A percentile compares a stretch with the other conserved stretches of the same genome.
Conservation (phyloP, 2,113 vertebrate genomes). For the Carlito syrichta region DNA sequence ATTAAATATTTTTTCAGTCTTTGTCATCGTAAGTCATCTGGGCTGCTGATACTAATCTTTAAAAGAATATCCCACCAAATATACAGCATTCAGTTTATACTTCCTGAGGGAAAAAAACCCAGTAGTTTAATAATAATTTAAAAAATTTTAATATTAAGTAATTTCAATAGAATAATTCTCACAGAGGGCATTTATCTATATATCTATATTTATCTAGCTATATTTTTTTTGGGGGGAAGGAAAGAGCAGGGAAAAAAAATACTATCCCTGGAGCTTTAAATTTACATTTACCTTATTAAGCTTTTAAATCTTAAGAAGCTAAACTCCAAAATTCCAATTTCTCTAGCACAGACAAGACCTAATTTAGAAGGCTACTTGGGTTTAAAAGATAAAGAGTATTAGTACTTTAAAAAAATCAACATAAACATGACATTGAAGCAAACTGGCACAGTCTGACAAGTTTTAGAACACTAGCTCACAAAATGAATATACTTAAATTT, state of each 20-base stretch:
- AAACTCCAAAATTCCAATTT: slow-evolving; percentile 42
- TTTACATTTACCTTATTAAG: slow-evolving; percentile 29
- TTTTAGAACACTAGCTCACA: slow-evolving; percentile 64
- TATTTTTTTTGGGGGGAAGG: not conserved
- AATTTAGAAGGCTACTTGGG: not conserved
- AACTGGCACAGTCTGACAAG: slow-evolving; percentile 54
- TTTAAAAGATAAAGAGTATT: slow-evolving; percentile 29
- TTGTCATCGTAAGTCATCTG: not conserved
- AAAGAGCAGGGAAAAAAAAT: not conserved
- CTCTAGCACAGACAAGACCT: slow-evolving; percentile 13
- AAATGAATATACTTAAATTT: slow-evolving; percentile 57
- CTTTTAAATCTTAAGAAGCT: slow-evolving; percentile 48
- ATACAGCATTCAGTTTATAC: not conserved
- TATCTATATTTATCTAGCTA: too few species aligned
- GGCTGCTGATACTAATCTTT: not conserved
- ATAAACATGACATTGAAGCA: slow-evolving; percentile 62
- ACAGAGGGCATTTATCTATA: not conserved
- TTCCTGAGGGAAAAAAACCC: not conserved
- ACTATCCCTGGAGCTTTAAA: slow-evolving; percentile 9
- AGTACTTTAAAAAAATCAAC: slow-evolving; percentile 51
- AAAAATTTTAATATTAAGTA: not conserved
- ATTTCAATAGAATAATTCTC: slow-evolving; percentile 4
- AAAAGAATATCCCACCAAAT: not conserved
- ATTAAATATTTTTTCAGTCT: not conserved
- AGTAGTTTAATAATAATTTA: not conserved